Evolutionary conservation across 2,113 vertebrate species (phyloP).

Genomic region (Passer montanus): DNA sequence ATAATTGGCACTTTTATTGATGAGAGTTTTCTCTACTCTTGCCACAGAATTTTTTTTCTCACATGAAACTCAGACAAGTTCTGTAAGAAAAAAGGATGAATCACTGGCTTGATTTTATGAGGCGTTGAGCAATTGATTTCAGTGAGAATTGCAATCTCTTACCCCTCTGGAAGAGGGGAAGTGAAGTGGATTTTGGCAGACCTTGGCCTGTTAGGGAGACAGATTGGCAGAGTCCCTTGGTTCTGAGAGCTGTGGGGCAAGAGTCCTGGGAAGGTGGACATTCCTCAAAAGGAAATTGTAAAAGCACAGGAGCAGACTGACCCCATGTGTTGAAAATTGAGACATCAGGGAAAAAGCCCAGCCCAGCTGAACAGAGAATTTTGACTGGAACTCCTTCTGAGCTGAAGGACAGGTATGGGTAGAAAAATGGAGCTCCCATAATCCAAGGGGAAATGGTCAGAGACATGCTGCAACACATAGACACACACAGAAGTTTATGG

Average conservation of each 20-base stretch:
- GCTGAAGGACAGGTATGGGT: background rate
- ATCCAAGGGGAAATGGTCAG: background rate
- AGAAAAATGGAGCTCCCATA: background rate
- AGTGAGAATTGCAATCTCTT: background rate
- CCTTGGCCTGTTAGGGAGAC: background rate
- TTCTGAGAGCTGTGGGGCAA: too few relatives aligned
- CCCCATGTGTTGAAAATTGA: background rate
- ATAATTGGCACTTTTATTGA: background rate
- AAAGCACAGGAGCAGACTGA: background rate
- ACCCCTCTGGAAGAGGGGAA: background rate
- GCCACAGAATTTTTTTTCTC: background rate
- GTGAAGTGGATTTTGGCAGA: background rate
- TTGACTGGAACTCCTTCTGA: background rate
- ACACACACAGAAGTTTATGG: background rate
- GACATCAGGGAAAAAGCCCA: background rate
- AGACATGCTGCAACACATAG: rapidly evolving
- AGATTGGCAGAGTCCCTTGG: too few relatives aligned
- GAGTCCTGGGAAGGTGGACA: background rate
- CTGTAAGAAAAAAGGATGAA: background rate
- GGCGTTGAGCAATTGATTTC: background rate
- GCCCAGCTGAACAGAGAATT: background rate
- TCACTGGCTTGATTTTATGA: background rate
- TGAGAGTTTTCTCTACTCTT: background rate
- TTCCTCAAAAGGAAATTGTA: background rate
- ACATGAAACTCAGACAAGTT: background rate